These are phyloP conservation scores for Drosophila robusta DNA, from an alignment of 2,888 invertebrate genomes.

Conservation along the genomic window DNA sequence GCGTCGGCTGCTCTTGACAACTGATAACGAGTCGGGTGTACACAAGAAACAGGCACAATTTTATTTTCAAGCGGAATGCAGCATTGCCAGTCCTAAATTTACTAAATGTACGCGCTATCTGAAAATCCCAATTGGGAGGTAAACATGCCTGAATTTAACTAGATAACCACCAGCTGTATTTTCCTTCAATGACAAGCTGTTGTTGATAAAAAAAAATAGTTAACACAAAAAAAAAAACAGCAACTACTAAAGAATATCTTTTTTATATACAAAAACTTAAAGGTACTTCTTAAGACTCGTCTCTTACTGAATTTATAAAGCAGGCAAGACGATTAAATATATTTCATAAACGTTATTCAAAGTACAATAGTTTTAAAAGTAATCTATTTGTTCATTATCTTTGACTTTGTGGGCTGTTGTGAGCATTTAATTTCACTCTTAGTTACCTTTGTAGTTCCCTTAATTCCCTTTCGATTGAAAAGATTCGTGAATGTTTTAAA, in stretches of 20 bases:
- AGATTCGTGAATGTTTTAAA: neutral
- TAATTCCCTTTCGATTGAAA: neutral
- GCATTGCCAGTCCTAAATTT: conserved; percentile 42
- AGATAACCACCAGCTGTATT: conserved; percentile 10
- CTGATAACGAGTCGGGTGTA: conserved; percentile 41
- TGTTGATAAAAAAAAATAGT: neutral
- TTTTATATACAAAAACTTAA: neutral
- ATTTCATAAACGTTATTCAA: too few relatives aligned
- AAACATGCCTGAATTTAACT: conserved; percentile 10
- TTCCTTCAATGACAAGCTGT: neutral
- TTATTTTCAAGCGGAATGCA: conserved; percentile 9
- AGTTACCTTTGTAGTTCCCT: too few relatives aligned
- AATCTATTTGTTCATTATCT: neutral
- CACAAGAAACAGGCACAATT: conserved; percentile 12
- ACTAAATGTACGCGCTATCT: conserved; percentile 14
- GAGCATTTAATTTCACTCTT: too few relatives aligned
- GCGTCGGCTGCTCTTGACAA: conserved; percentile 33
- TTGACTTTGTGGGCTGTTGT: too few relatives aligned
- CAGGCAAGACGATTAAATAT: too few relatives aligned
- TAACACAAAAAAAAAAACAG: neutral
- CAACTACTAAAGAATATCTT: neutral
- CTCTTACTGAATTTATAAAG: too few relatives aligned
- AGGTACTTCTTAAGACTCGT: too few relatives aligned
- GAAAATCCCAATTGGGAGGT: conserved; percentile 1
- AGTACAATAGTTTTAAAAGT: too few relatives aligned